These are phyloP conservation scores for Sebastes iracundus DNA, from an alignment of 2,797 vertebrate species.

Conservation along the genomic window DNA sequence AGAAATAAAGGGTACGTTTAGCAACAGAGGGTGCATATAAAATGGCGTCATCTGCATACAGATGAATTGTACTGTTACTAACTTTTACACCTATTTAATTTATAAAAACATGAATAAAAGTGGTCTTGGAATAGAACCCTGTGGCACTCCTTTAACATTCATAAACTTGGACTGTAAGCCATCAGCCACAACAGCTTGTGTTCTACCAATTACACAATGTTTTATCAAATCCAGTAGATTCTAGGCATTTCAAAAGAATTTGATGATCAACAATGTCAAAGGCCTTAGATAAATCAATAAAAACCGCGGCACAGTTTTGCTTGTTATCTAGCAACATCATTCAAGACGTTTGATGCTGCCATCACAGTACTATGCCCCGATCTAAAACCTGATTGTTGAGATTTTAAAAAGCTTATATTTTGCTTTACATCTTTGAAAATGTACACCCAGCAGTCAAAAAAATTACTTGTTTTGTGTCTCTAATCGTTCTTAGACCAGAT, in stretches of 20 bases:
- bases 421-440: neutral
- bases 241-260: neutral
- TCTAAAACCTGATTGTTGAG: neutral
- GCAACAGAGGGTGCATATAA: too few relatives aligned
- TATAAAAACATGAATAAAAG: too few relatives aligned
- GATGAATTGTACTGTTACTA: too few relatives aligned
- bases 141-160: too few relatives aligned
- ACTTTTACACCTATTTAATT: too few relatives aligned
- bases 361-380: neutral
- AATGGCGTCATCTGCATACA: too few relatives aligned
- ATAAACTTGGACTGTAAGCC: too few relatives aligned
- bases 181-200: too few relatives aligned
- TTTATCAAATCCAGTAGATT: neutral
- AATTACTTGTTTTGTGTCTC: neutral
- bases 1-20: too few relatives aligned
- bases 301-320: neutral
- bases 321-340: neutral
- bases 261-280: neutral
- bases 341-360: neutral
- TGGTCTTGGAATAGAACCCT: too few relatives aligned
- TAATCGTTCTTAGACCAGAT: constrained; percentile 86
- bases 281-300: neutral
- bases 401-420: neutral
- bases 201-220: too few relatives aligned
- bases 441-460: neutral